Percentiles rank a stretch among this genome's conserved stretches.
These are phyloP conservation scores for Lota lota DNA, from an alignment of 2,113 vertebrate genomes.

Conservation along the genomic window DNA sequence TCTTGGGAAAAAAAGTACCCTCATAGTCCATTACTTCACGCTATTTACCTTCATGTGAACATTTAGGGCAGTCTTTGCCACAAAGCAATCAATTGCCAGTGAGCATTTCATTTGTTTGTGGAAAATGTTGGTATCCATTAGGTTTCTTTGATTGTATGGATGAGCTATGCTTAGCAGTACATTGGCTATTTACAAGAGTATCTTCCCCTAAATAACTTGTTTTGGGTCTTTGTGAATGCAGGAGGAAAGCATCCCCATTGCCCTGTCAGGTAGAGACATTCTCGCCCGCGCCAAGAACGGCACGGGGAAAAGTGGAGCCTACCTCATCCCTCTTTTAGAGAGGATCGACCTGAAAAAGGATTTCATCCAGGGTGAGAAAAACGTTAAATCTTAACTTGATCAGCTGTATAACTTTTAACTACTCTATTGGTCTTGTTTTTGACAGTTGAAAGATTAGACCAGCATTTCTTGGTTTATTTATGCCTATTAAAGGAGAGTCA, in stretches of 20 bases:
- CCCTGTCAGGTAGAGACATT: slow-evolving; percentile 71
- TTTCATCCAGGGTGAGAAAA: slow-evolving; percentile 65
- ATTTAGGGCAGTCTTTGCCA: too few species aligned
- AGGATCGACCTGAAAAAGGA: slow-evolving; percentile 72
- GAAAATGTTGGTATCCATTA: too few species aligned
- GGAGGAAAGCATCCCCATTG: slow-evolving; percentile 76
- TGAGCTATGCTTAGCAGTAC: too few species aligned
- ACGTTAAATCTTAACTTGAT: not conserved
- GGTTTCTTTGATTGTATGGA: too few species aligned
- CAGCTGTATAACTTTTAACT: not conserved
- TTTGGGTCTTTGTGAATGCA: slow-evolving; percentile 18
- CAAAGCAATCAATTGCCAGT: too few species aligned
- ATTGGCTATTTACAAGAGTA: too few species aligned
- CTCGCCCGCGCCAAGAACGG: slow-evolving; percentile 74
- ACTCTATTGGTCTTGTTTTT: not conserved
- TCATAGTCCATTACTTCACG: too few species aligned
- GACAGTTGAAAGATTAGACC: not conserved
- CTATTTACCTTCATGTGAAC: too few species aligned
- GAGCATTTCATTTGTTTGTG: too few species aligned
- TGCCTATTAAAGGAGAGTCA: too few species aligned
- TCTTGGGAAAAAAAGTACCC: too few species aligned
- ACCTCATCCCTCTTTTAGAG: slow-evolving; percentile 74
- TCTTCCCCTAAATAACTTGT: not conserved
- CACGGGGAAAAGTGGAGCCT: slow-evolving; percentile 74
- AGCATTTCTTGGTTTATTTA: too few species aligned